These are phyloP conservation scores for Cyclina sinensis DNA, from an alignment of 1,140 invertebrate species.

Conservation along the genomic window DNA sequence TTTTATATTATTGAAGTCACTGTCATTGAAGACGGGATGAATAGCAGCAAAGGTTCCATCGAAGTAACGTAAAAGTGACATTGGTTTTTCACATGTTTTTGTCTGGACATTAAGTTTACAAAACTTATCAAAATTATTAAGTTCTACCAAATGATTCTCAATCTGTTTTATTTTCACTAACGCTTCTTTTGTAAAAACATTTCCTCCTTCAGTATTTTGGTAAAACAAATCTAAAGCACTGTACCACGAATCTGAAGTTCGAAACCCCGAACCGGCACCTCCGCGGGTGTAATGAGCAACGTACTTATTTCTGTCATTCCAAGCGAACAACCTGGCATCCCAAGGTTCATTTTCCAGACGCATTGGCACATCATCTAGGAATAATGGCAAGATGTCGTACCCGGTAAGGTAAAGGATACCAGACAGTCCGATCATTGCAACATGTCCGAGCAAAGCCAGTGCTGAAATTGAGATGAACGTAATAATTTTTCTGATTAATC, in stretches of 20 bases:
- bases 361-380: slow-evolving; percentile 70
- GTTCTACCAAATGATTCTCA: slow-evolving; percentile 45
- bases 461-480: slow-evolving; percentile 49
- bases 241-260: background rate
- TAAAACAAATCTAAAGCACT: slow-evolving; percentile 39
- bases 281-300: background rate
- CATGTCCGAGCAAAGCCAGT: slow-evolving; percentile 33
- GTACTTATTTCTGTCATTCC: slow-evolving; percentile 33
- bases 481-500: no score
- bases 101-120: slow-evolving; percentile 45
- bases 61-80: slow-evolving; percentile 68
- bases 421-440: slow-evolving; percentile 71
- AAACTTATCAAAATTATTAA: slow-evolving; percentile 38
- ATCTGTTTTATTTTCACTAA: slow-evolving; percentile 59
- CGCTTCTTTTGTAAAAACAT: slow-evolving; percentile 59
- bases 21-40: slow-evolving; percentile 66
- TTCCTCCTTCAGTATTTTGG: slow-evolving; percentile 18
- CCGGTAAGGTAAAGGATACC: slow-evolving; percentile 62
- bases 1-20: slow-evolving; percentile 62
- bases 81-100: slow-evolving; percentile 35
- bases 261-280: background rate
- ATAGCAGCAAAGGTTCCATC: slow-evolving; percentile 64
- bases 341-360: slow-evolving; percentile 60
- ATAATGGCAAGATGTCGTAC: slow-evolving; percentile 72
- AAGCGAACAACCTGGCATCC: slow-evolving; percentile 61